Conservation (phyloP, 2,888 invertebrate species). For the Elgonia sp. region DNA sequence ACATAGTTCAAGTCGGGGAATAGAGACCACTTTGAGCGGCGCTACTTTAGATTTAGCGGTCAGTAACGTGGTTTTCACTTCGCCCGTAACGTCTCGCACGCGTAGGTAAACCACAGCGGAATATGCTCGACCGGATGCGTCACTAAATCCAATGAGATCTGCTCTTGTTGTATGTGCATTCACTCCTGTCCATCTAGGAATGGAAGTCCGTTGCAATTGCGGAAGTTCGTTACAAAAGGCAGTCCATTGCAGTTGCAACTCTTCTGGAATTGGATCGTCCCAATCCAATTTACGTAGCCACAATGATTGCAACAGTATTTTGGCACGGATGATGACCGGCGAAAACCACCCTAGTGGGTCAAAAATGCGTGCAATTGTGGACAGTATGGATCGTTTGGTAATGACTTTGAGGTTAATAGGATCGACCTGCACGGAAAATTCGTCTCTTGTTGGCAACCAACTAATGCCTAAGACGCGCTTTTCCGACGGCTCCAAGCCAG, state of each 20-base stretch:
- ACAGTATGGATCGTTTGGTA: slow-evolving; percentile 23
- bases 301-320: too few species aligned
- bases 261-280: neutral
- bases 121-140: neutral
- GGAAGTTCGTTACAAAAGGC: neutral
- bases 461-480: slow-evolving; percentile 1
- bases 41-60: neutral
- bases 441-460: slow-evolving; percentile 4
- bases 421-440: neutral
- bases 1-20: too few species aligned
- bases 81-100: neutral
- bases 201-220: neutral
- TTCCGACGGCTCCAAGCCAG: neutral
- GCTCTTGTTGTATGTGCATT: neutral
- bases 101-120: slow-evolving; percentile 10
- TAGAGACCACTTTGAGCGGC: neutral
- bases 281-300: too few species aligned
- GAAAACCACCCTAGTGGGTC: slow-evolving; percentile 32
- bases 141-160: neutral
- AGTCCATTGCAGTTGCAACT: neutral
- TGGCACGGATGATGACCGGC: neutral
- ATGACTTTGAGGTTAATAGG: neutral
- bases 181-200: neutral
- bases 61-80: neutral
- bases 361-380: neutral